Evolutionary conservation across 2,888 invertebrate species (phyloP), one percentile per base, ranked within the genome.

Genomic region (Masnerella sp.): DNA sequence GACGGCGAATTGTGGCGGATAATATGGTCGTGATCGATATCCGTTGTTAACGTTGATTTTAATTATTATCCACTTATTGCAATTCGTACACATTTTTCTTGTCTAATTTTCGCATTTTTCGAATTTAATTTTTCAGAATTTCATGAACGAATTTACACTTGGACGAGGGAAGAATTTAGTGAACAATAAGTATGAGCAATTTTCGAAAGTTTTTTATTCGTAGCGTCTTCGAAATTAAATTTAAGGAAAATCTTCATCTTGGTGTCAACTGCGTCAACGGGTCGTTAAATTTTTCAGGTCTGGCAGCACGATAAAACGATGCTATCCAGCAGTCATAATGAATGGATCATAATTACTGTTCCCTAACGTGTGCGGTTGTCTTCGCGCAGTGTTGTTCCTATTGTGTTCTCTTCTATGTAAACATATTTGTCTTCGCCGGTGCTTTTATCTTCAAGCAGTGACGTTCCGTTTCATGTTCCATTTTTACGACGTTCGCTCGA

Each of bases 271-370:
- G 11, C 7, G 36, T 14, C 20, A n/a, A 20, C 51, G 40, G 36
- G n/a, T 51, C 61, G 42, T 62, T 62, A 62, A 62, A 51, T 51
- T 51, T 42, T 62, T 62, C 51, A 49, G 45, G 22, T 62, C 64
- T 64, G 36, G 11, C 49, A 45, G 18, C n/a, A 22, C 22, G 36
- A 30, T 25, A 22, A 64, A 51, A 62, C 22, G 22, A 20, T 8
- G 15, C 12, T 22, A 32, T 17, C 22, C 20, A 12, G 12, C 25
- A 18, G n/a, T 51, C 51, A 47, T 68, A 59, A 58, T 42, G 56
- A 40, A 25, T 42, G 28, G 49, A 47, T 67, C 47, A 51, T 68
- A 51, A 68, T 68, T 59, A 68, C 34, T 52, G 32, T 68, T 52
- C 52, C n/a, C 25, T 12, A 25, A 40, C 34, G 32, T 22, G 36